Evolutionary conservation across 2,797 vertebrate species (phyloP), one percentile per base, ranked within the genome.

Genomic region (Heterohyrax brucei): DNA sequence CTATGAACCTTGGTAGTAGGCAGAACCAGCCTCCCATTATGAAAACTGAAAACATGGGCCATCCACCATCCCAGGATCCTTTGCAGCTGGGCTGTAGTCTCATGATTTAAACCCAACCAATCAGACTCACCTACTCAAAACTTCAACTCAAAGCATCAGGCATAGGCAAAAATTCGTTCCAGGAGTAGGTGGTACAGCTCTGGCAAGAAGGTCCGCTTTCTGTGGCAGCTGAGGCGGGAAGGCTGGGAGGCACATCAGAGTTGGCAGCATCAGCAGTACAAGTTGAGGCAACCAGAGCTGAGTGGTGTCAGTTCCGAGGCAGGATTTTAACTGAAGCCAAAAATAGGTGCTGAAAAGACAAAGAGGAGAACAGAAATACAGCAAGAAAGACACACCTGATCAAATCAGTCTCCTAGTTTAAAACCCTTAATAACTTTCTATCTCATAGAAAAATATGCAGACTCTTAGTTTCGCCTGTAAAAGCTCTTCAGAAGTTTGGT

Each of bases 331-430:
- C 48, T 73, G 64, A 61, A 44, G 18, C 78, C 22, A 73, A 97
- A 96, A 86, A 33, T 39, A 94, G 44, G 80, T 88, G 24, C 28
- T 76, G 79, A 87, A 94, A 0, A 87, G 10, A 91, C 26, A 77
- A 81, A 56, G 89, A 87, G 66, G 30, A 94, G 84, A 96, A 80
- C 26, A 85, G 78, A 89, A 96, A 53, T 30, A 73, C 33, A 91
- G 26, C 50, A 89, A 79, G 62, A 72, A 75, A 94, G 93, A 70
- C 1, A 91, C 18, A 62, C 14, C 6, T 56, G 22, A 92, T 73
- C 72, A 84, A 91, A 82, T 91, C 30, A 89, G 48, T 77, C 64
- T 33, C 95, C 46, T 62, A 68, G 73, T 73, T 88, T 30, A 90
- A 97, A 94, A 66, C 6, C 0, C 91, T 50, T 59, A 70, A 76